Evolutionary conservation across 2,888 invertebrate species (phyloP), one percentile per base, ranked within the genome.

Genomic region (Celastrina argiolus): DNA sequence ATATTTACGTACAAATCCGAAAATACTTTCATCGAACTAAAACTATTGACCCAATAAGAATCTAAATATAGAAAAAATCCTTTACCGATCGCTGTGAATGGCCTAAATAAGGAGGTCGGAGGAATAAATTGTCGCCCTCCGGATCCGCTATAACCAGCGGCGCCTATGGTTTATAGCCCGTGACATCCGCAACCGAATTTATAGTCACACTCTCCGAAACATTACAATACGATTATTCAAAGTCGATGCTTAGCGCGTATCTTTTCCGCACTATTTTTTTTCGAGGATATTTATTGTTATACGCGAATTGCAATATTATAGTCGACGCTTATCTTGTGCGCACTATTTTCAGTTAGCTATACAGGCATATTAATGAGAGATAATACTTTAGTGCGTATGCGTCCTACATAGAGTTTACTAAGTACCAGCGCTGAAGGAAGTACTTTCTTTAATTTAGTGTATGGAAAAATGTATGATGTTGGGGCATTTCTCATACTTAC

Each of bases 151-250:
- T 89, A 88, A 85, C 85, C 87, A 80, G 81, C 83, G 79, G 84
- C 86, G 88, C 85, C 88, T 88, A 87, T 86, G 91, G 83, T 89
- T 91, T 91, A 91, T 91, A 89, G 80, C 83, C 87, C 90, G 80
- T 91, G 84, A 88, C 88, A 87, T 90, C 91, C 91, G 90, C 86
- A 85, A 83, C 84, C 79, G 82, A 81, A 90, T 90, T 89, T 90
- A 89, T 90, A 81, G 80, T 88, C 84, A 83, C 85, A 81, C 84
- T 80, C 78, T 74, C 74, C 74, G 74, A 77, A 77, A 79, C 83
- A 84, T 51, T 51, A 51, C 51, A 74, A 74, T 41, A 41, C 41
- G 28, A 64, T 42, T 64, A 64, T 26, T 51, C 16, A 41, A 51
- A 45, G 64, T 41, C 42, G 31, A 63, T 63, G 22, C 51, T 67